Conservation (phyloP, 2,888 invertebrate species). For the Entomobrya proxima region DNA sequence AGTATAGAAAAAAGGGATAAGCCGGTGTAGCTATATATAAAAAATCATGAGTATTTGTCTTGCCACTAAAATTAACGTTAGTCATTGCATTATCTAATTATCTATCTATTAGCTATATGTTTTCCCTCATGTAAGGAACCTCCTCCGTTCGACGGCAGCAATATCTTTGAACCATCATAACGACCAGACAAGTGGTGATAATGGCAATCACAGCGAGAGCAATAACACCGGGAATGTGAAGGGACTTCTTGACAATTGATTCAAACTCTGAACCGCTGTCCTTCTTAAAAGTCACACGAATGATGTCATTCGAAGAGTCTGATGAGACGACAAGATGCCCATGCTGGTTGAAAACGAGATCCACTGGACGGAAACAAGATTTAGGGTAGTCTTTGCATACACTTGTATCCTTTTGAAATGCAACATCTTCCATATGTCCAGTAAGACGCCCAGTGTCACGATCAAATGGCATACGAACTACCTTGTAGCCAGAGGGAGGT, state of each 20-base stretch:
- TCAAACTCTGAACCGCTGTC: neutral
- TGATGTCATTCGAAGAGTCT: conserved; percentile 30
- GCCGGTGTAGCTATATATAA: too few relatives aligned
- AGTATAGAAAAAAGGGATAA: too few relatives aligned
- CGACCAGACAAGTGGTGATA: neutral
- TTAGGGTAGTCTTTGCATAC: conserved; percentile 2
- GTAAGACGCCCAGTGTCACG: conserved; percentile 51
- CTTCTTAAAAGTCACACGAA: conserved; percentile 6
- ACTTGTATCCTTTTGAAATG: conserved; percentile 59
- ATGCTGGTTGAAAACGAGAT: conserved; percentile 65
- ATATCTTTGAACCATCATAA: neutral
- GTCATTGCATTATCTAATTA: neutral
- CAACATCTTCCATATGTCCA: conserved; percentile 63
- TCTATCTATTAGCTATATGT: neutral
- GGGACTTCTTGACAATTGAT: neutral
- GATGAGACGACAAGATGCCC: conserved; percentile 67
- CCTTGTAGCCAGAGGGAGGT: conserved; percentile 66
- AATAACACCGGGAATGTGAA: conserved; percentile 4
- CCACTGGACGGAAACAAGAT: conserved; percentile 69
- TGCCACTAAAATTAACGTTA: neutral
- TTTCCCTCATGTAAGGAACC: neutral
- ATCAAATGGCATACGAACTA: conserved; percentile 60
- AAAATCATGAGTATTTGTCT: neutral
- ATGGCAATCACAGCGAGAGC: conserved; percentile 5
- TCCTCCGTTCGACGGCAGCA: neutral